phyloP scores from a whole-genome alignment of 2,797 vertebrate genomes.

The Miichthys miiuy region DNA sequence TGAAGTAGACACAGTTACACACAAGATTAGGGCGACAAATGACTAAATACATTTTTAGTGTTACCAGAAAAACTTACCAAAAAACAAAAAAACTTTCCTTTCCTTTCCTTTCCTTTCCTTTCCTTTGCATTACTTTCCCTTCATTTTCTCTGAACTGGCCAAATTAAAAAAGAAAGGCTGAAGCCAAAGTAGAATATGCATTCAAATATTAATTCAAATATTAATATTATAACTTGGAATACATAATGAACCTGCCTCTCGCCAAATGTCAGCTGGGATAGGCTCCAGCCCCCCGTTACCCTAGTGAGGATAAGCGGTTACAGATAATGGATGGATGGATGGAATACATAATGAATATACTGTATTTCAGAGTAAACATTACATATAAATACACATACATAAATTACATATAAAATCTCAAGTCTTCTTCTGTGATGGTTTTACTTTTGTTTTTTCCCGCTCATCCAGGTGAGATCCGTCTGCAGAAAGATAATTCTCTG shows the following conservation, averaged over 20 bases:
- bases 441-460: background rate
- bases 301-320: no score
- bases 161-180: conserved; percentile 6
- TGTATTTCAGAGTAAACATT: background rate
- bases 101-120: conserved; percentile 25
- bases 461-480: conserved; percentile 88
- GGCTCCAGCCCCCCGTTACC: no score
- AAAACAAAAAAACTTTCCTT: conserved; percentile 23
- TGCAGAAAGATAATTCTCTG: conserved; percentile 87
- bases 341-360: background rate
- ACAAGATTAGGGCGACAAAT: background rate
- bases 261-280: no score
- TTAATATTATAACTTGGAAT: background rate
- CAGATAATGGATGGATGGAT: no score
- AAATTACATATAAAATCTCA: no score
- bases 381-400: background rate
- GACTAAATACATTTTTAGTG: background rate
- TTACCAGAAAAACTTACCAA: conserved; percentile 20
- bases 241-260: no score
- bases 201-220: background rate
- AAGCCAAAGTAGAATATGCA: background rate
- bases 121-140: background rate
- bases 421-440: no score
- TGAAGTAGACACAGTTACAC: conserved; percentile 4
- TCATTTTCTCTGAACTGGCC: background rate